phyloP scores from a whole-genome alignment of 2,113 vertebrate genomes.

The Muntiacus reevesi region DNA sequence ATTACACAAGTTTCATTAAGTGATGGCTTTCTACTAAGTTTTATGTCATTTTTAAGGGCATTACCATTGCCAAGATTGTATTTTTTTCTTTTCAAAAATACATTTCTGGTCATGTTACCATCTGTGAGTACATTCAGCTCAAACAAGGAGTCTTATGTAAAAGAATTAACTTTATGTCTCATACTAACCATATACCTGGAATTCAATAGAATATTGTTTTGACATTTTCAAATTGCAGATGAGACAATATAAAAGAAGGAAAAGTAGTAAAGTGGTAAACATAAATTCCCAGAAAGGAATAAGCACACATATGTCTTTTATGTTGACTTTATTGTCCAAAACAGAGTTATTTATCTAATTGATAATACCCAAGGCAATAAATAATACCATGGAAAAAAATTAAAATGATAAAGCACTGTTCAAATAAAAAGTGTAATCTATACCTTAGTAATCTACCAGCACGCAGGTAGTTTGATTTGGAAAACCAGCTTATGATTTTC shows the following conservation, averaged over 20 bases:
- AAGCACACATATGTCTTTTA: not conserved
- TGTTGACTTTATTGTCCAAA: not conserved
- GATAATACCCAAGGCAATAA: not conserved
- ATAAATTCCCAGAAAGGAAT: not conserved
- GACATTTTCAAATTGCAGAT: not conserved
- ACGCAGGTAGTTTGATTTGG: not conserved
- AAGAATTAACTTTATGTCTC: not conserved
- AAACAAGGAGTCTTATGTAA: not conserved
- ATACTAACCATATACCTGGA: not conserved
- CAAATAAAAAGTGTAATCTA: not conserved
- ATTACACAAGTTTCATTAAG: not conserved
- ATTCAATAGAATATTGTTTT: constrained; percentile 1
- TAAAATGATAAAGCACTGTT: not conserved
- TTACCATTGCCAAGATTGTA: not conserved
- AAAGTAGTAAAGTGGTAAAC: not conserved
- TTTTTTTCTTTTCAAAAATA: not conserved
- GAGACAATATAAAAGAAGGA: not conserved
- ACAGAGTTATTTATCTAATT: not conserved
- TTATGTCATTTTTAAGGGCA: not conserved
- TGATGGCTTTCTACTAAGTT: not conserved
- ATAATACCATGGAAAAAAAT: not conserved
- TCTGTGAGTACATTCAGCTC: not conserved
- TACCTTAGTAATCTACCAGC: not conserved
- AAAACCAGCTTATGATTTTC: not conserved
- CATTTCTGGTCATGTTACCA: not conserved